Evolutionary conservation across 2,113 vertebrate genomes (phyloP), one percentile per base, ranked within the genome.

Genomic region (Rhegmatorhina hoffmannsi): DNA sequence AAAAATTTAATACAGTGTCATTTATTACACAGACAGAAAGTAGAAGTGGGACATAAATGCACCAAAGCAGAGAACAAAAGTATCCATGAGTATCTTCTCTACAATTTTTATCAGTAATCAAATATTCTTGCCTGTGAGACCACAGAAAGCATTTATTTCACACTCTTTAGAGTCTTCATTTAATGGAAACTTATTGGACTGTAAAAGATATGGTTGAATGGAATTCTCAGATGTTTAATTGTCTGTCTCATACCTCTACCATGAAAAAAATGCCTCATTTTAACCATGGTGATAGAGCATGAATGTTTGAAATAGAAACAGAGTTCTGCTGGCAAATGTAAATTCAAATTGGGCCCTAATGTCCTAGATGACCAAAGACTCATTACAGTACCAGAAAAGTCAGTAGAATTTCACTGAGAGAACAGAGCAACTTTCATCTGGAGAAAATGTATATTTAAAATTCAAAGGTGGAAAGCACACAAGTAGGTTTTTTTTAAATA

Each of bases 361-460:
- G 47, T 53, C 47, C 84, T 49, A 53, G 31, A 63, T 81, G 33
- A 59, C 50, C 60, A 29, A 73, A 92, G 80, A 63, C 56, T 72
- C 49, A 77, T 44, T 56, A 67, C 18, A 52, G 36, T 52, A n/a
- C 24, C 58, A 79, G 31, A 64, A 60, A 14, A 87, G 43, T 55
- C 64, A 82, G 64, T 15, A 84, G 74, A 87, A 92, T 75, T 68
- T 82, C 66, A 82, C 73, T 53, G 17, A 73, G 50, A 80, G 34
- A 91, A 52, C 5, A 63, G 47, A 93, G 38, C 15, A 81, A 26
- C 17, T 55, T 86, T 44, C 76, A 88, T 60, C 33, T 63, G 33
- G 31, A 87, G 81, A 89, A 82, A 74, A n/a, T 17, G 70, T 40
- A 28, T 79, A 70, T n/a, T 95, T 94, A 89, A 97, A 91, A 95